phyloP scores from a whole-genome alignment of 2,888 invertebrate species.

The Epirrhoe alternata region DNA sequence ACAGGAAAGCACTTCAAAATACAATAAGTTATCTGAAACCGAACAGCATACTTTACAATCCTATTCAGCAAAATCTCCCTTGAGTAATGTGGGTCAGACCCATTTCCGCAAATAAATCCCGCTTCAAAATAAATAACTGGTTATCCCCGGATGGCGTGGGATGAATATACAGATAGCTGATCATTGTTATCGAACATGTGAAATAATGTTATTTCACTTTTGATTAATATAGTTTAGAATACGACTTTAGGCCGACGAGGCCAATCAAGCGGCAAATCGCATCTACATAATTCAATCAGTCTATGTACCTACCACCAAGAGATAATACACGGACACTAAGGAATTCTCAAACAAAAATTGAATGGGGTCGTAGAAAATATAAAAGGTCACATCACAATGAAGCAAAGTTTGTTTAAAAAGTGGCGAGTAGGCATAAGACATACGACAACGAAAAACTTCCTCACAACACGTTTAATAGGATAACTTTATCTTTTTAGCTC shows the following conservation, averaged over 20 bases:
- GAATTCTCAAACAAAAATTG: background rate
- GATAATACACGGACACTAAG: background rate
- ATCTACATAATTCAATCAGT: background rate
- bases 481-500: slow-evolving; percentile 37
- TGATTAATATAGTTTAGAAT: slow-evolving; percentile 43
- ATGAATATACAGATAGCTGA: slow-evolving; percentile 57
- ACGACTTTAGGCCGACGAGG: slow-evolving; percentile 19
- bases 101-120: slow-evolving; percentile 80
- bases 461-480: slow-evolving; percentile 31
- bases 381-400: background rate
- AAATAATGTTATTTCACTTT: slow-evolving; percentile 50
- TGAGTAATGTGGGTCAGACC: slow-evolving; percentile 80
- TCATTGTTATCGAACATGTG: slow-evolving; percentile 60
- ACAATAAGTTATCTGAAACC: slow-evolving; percentile 72
- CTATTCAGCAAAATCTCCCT: slow-evolving; percentile 77
- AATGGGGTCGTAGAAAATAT: background rate
- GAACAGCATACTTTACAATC: slow-evolving; percentile 72
- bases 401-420: slow-evolving; percentile 5
- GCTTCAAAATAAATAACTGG: slow-evolving; percentile 78
- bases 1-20: slow-evolving; percentile 56
- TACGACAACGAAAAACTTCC: slow-evolving; percentile 15
- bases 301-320: background rate
- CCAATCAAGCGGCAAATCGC: background rate
- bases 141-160: slow-evolving; percentile 55
- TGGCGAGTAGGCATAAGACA: slow-evolving; percentile 11